Conservation (phyloP, 2,113 vertebrate genomes). For the Odocoileus virginianus region DNA sequence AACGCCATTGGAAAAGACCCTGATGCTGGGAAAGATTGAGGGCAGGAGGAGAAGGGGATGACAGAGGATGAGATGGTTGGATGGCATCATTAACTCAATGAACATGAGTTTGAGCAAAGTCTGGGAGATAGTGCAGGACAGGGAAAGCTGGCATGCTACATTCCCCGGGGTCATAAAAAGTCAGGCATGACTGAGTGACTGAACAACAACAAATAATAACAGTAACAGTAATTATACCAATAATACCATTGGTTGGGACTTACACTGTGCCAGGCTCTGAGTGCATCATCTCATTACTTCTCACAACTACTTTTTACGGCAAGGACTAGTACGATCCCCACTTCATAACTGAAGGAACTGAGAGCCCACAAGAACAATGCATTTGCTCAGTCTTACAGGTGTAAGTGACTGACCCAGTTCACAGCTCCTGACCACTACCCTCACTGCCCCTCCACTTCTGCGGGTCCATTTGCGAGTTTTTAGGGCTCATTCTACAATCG, state of each 20-base stretch:
- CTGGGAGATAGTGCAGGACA: neutral
- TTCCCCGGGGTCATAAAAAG: neutral
- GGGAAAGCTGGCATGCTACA: neutral
- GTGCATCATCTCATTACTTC: neutral
- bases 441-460: neutral
- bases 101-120: neutral
- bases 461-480: neutral
- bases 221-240: neutral
- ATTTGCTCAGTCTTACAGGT: neutral
- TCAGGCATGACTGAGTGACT: neutral
- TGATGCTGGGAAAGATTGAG: neutral
- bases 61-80: neutral
- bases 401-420: neutral
- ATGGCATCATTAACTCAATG: neutral
- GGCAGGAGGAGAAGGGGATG: neutral
- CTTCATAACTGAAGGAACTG: neutral
- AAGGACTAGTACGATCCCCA: neutral
- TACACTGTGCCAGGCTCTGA: neutral
- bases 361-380: neutral
- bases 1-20: neutral
- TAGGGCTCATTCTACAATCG: neutral
- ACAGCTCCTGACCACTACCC: neutral
- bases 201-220: neutral
- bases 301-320: neutral
- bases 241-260: neutral